These are phyloP conservation scores for Phrynosoma platyrhinos DNA, from an alignment of 2,113 vertebrate genomes.

Conservation along the genomic window DNA sequence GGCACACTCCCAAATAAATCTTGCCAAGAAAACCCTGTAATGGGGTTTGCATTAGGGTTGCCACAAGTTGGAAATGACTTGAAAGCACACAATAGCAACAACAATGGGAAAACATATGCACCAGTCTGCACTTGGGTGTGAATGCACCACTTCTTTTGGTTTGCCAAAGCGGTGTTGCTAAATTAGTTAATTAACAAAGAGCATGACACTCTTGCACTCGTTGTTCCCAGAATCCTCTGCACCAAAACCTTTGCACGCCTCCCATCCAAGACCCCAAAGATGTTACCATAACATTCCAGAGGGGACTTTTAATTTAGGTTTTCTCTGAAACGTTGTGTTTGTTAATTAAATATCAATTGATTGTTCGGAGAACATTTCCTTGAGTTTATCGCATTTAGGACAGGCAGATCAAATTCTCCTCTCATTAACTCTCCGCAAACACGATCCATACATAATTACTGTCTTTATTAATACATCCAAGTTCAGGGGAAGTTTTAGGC, in stretches of 20 bases:
- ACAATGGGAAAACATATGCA: too few species aligned
- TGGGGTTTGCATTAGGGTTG: too few species aligned
- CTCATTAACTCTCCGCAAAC: constrained; percentile 68
- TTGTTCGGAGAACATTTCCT: constrained; percentile 70
- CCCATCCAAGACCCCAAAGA: fast-evolving
- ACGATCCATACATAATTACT: constrained; percentile 70
- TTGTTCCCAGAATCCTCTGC: background rate
- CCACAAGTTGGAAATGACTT: too few species aligned
- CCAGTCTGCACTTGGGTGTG: background rate
- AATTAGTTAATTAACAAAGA: constrained; percentile 2
- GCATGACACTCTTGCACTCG: too few species aligned
- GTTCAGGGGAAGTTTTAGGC: constrained; percentile 66
- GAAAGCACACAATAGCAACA: too few species aligned
- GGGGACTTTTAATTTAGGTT: constrained; percentile 46
- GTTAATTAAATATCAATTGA: constrained; percentile 75
- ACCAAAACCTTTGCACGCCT: background rate
- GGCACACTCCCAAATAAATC: too few species aligned
- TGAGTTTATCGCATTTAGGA: constrained; percentile 53
- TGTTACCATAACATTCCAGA: constrained; percentile 33
- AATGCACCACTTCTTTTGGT: background rate
- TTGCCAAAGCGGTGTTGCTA: background rate
- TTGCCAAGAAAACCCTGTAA: too few species aligned
- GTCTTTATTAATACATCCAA: constrained; percentile 69
- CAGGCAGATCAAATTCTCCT: constrained; percentile 65
- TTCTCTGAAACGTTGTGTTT: constrained; percentile 46